Evolutionary conservation across 2,888 invertebrate species (phyloP).

Genomic region (Habrosyne pyritoides): DNA sequence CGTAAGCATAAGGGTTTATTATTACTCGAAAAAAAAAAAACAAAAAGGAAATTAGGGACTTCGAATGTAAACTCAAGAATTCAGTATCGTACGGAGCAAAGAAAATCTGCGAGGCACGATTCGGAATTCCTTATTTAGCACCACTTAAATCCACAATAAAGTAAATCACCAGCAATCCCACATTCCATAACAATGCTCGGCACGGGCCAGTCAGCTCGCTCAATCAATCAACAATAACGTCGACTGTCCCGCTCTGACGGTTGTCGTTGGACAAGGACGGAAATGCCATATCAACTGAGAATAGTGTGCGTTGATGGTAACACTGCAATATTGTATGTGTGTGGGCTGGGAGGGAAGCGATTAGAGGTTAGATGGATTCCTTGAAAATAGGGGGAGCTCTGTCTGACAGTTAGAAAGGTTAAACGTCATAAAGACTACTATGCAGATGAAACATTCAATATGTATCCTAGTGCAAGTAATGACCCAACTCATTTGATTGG

Average conservation of each 20-base stretch:
- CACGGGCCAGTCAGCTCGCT: neutral
- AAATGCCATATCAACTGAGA: neutral
- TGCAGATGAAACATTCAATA: neutral
- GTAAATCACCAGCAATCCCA: conserved; percentile 5
- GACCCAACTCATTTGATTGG: too few species aligned
- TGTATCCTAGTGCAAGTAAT: too few species aligned
- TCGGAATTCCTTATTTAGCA: neutral
- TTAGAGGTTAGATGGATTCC: neutral
- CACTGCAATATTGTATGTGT: neutral
- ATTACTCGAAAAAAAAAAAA: too few species aligned
- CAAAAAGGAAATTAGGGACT: too few species aligned
- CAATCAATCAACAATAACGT: conserved; percentile 3
- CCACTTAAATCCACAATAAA: conserved; percentile 5
- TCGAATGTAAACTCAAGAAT: neutral
- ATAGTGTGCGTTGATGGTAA: conserved; percentile 6
- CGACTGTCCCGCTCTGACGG: neutral
- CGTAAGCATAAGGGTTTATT: too few species aligned
- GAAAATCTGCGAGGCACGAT: neutral
- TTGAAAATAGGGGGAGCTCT: neutral
- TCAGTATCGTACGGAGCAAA: neutral
- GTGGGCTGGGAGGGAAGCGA: conserved; percentile 1
- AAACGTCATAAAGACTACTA: neutral
- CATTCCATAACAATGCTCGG: neutral
- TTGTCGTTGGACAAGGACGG: neutral
- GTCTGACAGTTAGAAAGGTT: neutral